A percentile compares a stretch with the other conserved stretches of the same genome.
Conservation (phyloP, 2,113 vertebrate species). For the Telmatochromis sp. region DNA sequence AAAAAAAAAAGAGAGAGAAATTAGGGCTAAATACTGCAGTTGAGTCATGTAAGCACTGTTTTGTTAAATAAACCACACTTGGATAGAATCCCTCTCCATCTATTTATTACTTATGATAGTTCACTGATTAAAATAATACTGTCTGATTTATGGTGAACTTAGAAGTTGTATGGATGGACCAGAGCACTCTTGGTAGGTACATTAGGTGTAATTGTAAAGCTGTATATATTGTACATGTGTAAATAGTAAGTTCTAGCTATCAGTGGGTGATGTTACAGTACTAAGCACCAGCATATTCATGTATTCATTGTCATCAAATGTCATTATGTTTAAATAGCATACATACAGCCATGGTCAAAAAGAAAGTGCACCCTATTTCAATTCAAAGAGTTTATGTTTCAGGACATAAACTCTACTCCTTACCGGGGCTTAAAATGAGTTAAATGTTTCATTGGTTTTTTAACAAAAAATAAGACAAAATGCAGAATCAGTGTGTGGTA, state of each 20-base stretch:
- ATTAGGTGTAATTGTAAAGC: not conserved
- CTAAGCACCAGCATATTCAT: not conserved
- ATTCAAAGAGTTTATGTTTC: not conserved
- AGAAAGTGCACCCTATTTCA: not conserved
- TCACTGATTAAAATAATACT: not conserved
- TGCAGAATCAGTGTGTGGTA: not conserved
- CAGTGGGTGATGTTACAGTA: not conserved
- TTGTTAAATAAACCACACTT: conserved; percentile 75
- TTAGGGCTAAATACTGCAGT: conserved; percentile 74
- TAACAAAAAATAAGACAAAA: not conserved
- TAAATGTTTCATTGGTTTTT: not conserved
- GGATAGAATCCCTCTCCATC: conserved; percentile 13
- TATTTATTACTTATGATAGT: accelerated
- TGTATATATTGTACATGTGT: not conserved
- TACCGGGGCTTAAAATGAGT: not conserved
- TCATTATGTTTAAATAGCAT: too few species aligned
- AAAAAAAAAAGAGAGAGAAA: not conserved
- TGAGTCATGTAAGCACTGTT: conserved; percentile 74
- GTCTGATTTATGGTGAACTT: not conserved
- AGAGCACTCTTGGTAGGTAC: not conserved
- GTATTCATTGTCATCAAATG: too few species aligned
- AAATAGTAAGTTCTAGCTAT: not conserved
- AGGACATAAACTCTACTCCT: not conserved
- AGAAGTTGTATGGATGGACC: not conserved
- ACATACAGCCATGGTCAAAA: not conserved